A percentile compares a stretch with the other conserved stretches of the same genome.
These are phyloP conservation scores for Circus cinereus DNA, from an alignment of 2,797 vertebrate species.

Conservation along the genomic window DNA sequence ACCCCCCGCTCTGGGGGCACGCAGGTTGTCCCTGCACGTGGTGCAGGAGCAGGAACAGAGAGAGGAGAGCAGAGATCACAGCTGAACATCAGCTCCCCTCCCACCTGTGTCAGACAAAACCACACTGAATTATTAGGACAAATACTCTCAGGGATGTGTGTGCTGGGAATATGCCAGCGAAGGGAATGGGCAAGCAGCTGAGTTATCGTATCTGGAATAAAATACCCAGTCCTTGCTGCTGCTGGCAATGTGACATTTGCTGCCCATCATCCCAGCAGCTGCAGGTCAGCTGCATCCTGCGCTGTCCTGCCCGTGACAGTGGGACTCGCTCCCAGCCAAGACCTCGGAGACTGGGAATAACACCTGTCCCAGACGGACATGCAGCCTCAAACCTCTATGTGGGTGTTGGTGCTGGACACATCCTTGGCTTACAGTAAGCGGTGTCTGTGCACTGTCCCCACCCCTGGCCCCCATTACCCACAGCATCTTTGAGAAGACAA, in stretches of 20 bases:
- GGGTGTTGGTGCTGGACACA: neutral
- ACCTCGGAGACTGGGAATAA: neutral
- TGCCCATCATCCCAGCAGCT: neutral
- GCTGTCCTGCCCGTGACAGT: fast-evolving
- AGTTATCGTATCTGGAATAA: neutral
- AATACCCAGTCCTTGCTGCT: neutral
- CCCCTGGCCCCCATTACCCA: neutral
- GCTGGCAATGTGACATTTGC: neutral
- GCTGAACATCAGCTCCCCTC: neutral
- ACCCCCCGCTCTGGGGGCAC: fast-evolving
- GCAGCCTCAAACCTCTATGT: neutral
- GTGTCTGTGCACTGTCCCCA: neutral
- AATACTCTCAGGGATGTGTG: fast-evolving
- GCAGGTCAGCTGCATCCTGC: neutral
- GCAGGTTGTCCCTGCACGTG: fast-evolving
- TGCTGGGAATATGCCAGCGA: neutral
- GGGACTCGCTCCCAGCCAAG: neutral
- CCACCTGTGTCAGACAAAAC: neutral
- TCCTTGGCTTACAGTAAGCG: neutral
- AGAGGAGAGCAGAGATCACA: neutral
- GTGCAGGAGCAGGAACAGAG: neutral
- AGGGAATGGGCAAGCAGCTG: neutral
- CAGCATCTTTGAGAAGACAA: neutral
- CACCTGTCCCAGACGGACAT: fast-evolving
- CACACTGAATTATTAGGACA: neutral